These are phyloP conservation scores for Harpegnathos saltator DNA, from an alignment of 1,140 invertebrate genomes.

Conservation along the genomic window DNA sequence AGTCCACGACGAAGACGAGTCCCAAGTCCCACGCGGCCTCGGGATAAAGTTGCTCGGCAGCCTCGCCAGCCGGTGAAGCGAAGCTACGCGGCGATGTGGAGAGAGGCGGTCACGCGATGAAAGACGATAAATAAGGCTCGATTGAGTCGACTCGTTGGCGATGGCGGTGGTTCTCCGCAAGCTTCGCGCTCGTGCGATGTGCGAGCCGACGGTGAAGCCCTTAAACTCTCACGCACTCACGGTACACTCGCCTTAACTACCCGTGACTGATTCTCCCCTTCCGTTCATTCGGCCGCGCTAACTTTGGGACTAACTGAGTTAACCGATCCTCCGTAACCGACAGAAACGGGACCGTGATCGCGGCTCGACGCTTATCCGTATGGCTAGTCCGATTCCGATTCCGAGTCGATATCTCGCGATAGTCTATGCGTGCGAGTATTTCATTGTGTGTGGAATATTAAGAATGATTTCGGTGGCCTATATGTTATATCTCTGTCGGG, in stretches of 20 bases:
- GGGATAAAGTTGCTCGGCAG: slow-evolving; percentile 47
- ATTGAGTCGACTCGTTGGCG: slow-evolving; percentile 63
- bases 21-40: no score
- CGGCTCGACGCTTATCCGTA: slow-evolving; percentile 64
- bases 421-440: neutral
- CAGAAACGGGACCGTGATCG: slow-evolving; percentile 55
- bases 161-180: slow-evolving; percentile 40
- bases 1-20: neutral
- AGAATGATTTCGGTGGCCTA: no score
- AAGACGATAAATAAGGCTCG: slow-evolving; percentile 75
- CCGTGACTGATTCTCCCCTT: slow-evolving; percentile 59
- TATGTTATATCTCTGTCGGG: no score
- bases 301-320: slow-evolving; percentile 76
- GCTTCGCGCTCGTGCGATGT: slow-evolving; percentile 25
- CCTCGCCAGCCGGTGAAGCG: no score
- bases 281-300: slow-evolving; percentile 67
- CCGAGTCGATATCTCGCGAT: slow-evolving; percentile 52
- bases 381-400: slow-evolving; percentile 39
- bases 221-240: slow-evolving; percentile 52
- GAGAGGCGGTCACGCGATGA: slow-evolving; percentile 49
- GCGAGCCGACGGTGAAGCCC: slow-evolving; percentile 4
- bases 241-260: slow-evolving; percentile 45
- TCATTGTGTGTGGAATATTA: no score
- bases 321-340: slow-evolving; percentile 52
- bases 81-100: slow-evolving; percentile 46